Base-by-base conservation (phyloP, 2,888 invertebrate genomes). In the Sinhomidia bicolor region DNA sequence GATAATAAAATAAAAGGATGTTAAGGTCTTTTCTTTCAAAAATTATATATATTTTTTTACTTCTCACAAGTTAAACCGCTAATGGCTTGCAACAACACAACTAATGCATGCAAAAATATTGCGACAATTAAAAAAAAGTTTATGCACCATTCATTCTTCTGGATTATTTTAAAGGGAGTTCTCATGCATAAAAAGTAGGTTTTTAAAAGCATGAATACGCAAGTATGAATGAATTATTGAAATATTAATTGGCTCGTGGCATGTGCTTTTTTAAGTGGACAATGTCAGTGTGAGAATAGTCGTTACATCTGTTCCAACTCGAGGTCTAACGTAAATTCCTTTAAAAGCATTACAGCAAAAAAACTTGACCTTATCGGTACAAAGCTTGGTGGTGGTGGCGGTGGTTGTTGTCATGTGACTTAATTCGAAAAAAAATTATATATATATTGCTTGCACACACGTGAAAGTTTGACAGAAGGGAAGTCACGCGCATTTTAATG, bases 401-500 rank as follows among this genome's bases (percentile, higher is more conserved):
- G 0, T 47, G 14, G 1, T 20, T 0, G 17, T 17, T 36, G 6
- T 47, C 74, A 44, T 47, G 74, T 74, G 74, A 74, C 17, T 74
- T 74, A 7, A n/a, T 54, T 54, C 47, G 14, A 26, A 65, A 36
- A 36, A 36, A 41, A 9, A 10, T 54, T 14, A 17, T 32, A 51
- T 54, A 54, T 36, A 17, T 57, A 36, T 36, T 54, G 29, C 12
- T 74, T 41, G 41, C 17, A 41, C 47, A 51, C 85, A 84, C 76
- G 84, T 84, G 84, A 84, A 83, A 54, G n/a, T 71, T 68, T 51
- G 17, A 32, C 20, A n/a, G 62, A 47, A 78, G 83, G 76, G 62
- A 76, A 85, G 84, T 78, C 84, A 85, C 84, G 84, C 84, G 84
- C 74, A 80, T 80, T 80, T n/a, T 41, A 74, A 23, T 32, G 12